A percentile compares a stretch with the other conserved stretches of the same genome.
Evolutionary conservation across 2,797 vertebrate species (phyloP).

Genomic region (Catharus ustulatus): DNA sequence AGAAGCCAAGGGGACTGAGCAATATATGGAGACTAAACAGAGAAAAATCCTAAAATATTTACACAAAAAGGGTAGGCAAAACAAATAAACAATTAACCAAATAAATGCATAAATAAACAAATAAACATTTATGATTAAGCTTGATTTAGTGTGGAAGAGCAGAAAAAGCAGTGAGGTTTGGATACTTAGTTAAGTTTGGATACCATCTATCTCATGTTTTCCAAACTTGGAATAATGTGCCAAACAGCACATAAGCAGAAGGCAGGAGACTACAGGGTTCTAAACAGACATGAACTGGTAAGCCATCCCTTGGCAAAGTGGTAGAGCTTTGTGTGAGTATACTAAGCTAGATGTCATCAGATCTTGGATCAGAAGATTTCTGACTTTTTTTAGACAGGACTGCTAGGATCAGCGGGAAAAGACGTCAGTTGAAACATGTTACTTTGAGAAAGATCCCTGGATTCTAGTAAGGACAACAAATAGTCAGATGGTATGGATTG

Average conservation of each 20-base stretch:
- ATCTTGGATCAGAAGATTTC: background rate
- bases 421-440: background rate
- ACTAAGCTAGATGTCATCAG: background rate
- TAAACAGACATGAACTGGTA: background rate
- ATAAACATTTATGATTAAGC: background rate
- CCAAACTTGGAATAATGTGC: background rate
- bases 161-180: background rate
- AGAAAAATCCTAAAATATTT: background rate
- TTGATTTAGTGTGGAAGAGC: background rate
- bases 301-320: background rate
- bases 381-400: background rate
- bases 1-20: background rate
- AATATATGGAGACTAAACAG: background rate
- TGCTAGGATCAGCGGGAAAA: background rate
- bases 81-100: background rate
- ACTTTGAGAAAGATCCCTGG: background rate
- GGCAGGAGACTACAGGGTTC: background rate
- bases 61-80: background rate
- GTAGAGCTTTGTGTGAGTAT: background rate
- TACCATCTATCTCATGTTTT: background rate
- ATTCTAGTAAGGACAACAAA: background rate
- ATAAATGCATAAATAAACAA: background rate
- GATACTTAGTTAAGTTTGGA: background rate
- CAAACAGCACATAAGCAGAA: background rate
- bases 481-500: background rate